Evolutionary conservation across 2,797 vertebrate species (phyloP), one percentile per base, ranked within the genome.

Genomic region (Epinephelus coioides): DNA sequence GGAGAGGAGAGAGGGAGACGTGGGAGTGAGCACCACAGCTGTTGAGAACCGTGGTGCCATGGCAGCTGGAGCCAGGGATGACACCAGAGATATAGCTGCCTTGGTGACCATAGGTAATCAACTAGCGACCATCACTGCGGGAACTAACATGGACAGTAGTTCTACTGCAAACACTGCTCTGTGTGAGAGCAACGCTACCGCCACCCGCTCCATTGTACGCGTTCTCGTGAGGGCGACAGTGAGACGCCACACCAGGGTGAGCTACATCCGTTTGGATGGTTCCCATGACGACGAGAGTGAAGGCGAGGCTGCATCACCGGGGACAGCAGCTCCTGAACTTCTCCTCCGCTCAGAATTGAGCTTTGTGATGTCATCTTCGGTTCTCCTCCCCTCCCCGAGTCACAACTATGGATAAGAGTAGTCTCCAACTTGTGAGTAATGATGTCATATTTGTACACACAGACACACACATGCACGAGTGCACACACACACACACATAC

Each of bases 351-450:
- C 95, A 73, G 95, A 96, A 90, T 74, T 96, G 94, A 95, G 95
- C 92, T 94, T 95, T 91, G 94, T 95, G 95, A 96, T 96, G 96
- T 96, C 94, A 95, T 94, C 95, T 76, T 95, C 95, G 56, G 92
- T 96, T 90, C 93, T 95, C 79, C 93, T 95, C 88, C 94, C 95
- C 90, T 95, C 94, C 90, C 91, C 88, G 57, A 95, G 89, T 92
- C 91, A 95, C 88, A 95, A 94, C 94, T 94, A 88, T 90, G 95
- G 94, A 94, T 96, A 93, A 93, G 76, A 92, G 81, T 92, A 92
- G 89, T 94, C 94, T 93, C 91, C 92, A 90, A 93, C 90, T 92
- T 93, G 95, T 96, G 95, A 96, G 95, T 96, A 96, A 96, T 96
- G 96, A 96, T 96, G 95, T 96, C 95, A 96, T 94, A 94, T 96